These are phyloP conservation scores for Smithornis capensis DNA, from an alignment of 2,113 vertebrate species.

Conservation along the genomic window DNA sequence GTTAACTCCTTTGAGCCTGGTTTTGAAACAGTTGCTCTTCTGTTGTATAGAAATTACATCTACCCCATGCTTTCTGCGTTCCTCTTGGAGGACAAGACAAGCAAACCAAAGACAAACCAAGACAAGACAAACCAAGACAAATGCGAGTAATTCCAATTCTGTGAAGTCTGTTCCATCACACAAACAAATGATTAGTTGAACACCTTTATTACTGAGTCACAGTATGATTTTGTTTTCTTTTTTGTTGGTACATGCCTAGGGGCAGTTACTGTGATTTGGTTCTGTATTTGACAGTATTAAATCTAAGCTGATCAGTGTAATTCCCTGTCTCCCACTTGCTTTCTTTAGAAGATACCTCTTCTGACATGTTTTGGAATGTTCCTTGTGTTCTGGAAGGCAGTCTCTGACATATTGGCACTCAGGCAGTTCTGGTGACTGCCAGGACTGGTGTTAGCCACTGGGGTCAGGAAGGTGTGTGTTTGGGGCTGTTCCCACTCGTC, in stretches of 20 bases:
- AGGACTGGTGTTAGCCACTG: background rate
- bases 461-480: background rate
- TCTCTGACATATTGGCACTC: background rate
- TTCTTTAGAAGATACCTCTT: background rate
- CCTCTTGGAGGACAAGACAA: background rate
- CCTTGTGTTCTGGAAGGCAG: background rate
- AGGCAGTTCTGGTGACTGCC: background rate
- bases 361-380: background rate
- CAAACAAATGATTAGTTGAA: background rate
- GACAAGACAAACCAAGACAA: background rate
- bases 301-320: background rate
- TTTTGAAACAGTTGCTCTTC: background rate
- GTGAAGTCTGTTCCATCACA: background rate
- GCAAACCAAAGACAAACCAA: background rate
- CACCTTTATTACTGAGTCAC: background rate
- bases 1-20: background rate
- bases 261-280: background rate
- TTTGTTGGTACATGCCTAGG: background rate
- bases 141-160: background rate
- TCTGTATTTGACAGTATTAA: background rate
- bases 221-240: background rate
- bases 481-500: background rate
- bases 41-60: background rate
- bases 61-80: background rate
- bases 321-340: background rate